Evolutionary conservation across 2,888 invertebrate species (phyloP), one percentile per base, ranked within the genome.

Genomic region (Acleris holmiana): DNA sequence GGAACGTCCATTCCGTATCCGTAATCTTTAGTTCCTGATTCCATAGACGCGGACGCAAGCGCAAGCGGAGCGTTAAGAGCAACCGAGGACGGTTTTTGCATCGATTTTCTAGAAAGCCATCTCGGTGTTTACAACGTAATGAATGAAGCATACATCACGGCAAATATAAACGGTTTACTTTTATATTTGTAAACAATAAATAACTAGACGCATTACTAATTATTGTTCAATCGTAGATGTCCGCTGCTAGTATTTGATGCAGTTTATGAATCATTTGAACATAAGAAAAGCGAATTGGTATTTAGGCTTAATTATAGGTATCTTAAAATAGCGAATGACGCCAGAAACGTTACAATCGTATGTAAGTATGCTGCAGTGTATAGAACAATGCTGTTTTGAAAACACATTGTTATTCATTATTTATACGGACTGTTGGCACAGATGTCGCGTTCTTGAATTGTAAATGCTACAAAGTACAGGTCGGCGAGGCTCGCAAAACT

Each of bases 381-480:
- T 4, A 17, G 51, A 63, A 65, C 60, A 60, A 65, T 50, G 59
- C 54, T 50, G 65, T 65, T 65, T 65, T 60, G 21, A 65, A 65
- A 59, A 55, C 49, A 54, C 51, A 71, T 69, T 72, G 67, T 61
- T 69, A 75, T 72, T 71, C 69, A 66, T 69, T 68, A 67, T 73
- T 70, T 69, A 71, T 55, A 67, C 67, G 64, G 61, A 49, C 65
- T 41, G 64, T 64, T 64, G 58, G 64, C 64, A 54, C 64, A 61
- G 64, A 69, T 61, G 68, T 63, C 46, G 67, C 53, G 57, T 63
- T 50, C 67, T 57, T 67, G 68, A 62, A 58, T 68, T 67, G 50
- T 41, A 41, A 48, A 41, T 44, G 40, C 25, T 15, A 17, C 17
- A 47, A 47, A 40, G 48, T 49, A 40, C 41, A 41, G n/a, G 48